These are phyloP conservation scores for Plecotus auritus DNA, from an alignment of 2,113 vertebrate genomes.

Conservation along the genomic window DNA sequence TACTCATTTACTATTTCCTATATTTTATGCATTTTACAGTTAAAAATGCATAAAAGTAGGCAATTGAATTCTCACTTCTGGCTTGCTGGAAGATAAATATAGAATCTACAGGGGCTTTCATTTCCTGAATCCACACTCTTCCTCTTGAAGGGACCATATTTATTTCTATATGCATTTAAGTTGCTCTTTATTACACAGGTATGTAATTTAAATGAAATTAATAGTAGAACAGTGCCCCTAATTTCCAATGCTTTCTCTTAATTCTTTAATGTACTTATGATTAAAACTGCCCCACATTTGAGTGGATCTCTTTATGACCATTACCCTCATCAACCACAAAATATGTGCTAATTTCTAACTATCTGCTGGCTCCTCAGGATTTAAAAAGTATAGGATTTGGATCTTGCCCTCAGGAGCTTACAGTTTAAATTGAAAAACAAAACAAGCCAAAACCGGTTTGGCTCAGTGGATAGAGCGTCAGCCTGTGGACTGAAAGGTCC, in stretches of 20 bases:
- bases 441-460: no score
- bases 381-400: not conserved
- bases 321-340: not conserved
- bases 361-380: not conserved
- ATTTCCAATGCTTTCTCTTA: not conserved
- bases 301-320: not conserved
- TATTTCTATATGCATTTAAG: not conserved
- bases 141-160: not conserved
- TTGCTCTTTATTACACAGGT: not conserved
- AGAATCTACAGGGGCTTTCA: not conserved
- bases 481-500: no score
- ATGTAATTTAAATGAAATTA: not conserved
- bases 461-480: no score
- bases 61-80: not conserved
- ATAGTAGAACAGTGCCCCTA: not conserved
- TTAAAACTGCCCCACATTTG: not conserved
- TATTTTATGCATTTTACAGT: not conserved
- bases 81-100: not conserved
- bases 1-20: not conserved
- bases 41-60: slow-evolving; percentile 4
- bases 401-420: not conserved
- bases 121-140: not conserved
- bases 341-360: not conserved
- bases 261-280: not conserved
- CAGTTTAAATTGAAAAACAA: not conserved